Evolutionary conservation across 1,140 invertebrate species (phyloP), one percentile per base, ranked within the genome.

Genomic region (Oncopodura yosiiana): DNA sequence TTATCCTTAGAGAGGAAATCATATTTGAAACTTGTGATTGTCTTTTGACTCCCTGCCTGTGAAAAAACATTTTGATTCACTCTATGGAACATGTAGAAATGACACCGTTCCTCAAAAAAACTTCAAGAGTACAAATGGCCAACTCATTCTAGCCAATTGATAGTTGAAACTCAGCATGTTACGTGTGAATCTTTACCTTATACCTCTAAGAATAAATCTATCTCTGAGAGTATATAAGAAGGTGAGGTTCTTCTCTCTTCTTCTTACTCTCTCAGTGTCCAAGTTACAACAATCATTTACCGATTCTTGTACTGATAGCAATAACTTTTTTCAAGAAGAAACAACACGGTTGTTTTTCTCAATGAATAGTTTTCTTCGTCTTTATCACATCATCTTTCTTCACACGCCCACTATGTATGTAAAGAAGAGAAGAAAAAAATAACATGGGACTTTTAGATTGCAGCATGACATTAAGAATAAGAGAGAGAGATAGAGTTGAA

Each of bases 61-160:
- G 46, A 49, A 49, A 49, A 23, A 49, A 49, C 32, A 49, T 49
- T 49, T 49, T 34, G 32, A 23, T 36, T 49, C 46, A 24, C 46
- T 23, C 32, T 38, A 37, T 49, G 46, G 36, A 38, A 49, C 46
- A 37, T 49, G 46, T 49, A 27, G 16, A 16, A 30, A 49, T 49
- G 46, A 49, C 46, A 49, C 46, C n/a, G n/a, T n/a, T n/a, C n/a
- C n/a, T n/a, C n/a, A n/a, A n/a, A n/a, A n/a, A n/a, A n/a, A n/a
- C n/a, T 46, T 18, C 30, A 46, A 46, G 27, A 19, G 46, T 37
- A 49, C 26, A 49, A 49, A 38, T 49, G 46, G 32, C 32, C 46
- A 38, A 49, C 46, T 49, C 46, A 49, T 49, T 34, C 46, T 49
- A 27, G 46, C 46, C 46, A 49, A 49, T 49, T 49, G 46, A 34